A percentile compares a stretch with the other conserved stretches of the same genome.
Evolutionary conservation across 2,888 invertebrate species (phyloP).

Genomic region (Tipula confusa): DNA sequence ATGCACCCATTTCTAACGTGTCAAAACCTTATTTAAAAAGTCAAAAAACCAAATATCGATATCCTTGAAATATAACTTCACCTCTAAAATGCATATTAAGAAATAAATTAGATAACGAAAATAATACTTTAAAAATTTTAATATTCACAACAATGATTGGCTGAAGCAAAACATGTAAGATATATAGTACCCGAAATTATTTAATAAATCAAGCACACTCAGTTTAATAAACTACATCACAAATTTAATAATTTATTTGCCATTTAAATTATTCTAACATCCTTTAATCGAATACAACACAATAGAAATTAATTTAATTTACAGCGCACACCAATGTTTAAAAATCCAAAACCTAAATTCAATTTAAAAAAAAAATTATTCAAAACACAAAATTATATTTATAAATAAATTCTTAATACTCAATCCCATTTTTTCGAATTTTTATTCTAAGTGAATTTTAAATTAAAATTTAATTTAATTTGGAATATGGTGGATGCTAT

Average conservation of each 20-base stretch:
- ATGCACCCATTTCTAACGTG: too few relatives aligned
- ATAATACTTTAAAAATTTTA: not conserved
- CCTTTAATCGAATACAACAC: not conserved
- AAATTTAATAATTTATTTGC: not conserved
- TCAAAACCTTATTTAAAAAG: not conserved
- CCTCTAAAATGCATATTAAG: not conserved
- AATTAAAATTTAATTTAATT: conserved; percentile 3
- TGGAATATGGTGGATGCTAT: not conserved
- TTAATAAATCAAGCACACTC: not conserved
- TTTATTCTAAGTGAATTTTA: not conserved
- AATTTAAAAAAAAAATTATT: not conserved
- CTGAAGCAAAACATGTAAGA: not conserved
- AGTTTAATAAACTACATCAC: not conserved
- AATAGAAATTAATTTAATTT: conserved; percentile 6
- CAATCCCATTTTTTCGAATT: not conserved
- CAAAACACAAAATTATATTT: not conserved
- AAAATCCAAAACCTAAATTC: not conserved
- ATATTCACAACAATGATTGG: not conserved
- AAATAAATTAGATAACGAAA: not conserved
- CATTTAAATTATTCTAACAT: conserved; percentile 12
- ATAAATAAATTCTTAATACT: not conserved
- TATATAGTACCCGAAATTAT: not conserved
- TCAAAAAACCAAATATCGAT: not conserved
- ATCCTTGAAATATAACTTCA: not conserved
- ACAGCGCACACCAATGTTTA: not conserved